phyloP scores from a whole-genome alignment of 2,797 vertebrate species.

The Chrosomus eos region DNA sequence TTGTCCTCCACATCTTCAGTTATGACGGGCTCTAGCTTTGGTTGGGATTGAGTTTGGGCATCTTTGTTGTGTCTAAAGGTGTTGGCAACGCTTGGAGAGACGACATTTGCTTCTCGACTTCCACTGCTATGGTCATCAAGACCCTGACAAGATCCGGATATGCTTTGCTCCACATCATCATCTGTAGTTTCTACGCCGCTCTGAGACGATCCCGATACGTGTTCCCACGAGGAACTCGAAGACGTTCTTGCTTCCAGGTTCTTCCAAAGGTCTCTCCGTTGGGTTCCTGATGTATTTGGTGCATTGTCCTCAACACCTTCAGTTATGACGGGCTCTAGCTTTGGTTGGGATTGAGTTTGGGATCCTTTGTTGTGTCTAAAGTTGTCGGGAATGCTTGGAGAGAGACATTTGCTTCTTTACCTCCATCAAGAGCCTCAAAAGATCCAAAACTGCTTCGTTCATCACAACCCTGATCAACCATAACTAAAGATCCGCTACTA shows the following conservation, averaged over 20 bases:
- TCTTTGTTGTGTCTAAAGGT: neutral
- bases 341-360: neutral
- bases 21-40: neutral
- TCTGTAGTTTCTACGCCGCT: constrained; percentile 60
- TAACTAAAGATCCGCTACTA: constrained; percentile 1
- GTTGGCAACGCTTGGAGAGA: neutral
- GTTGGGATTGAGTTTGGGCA: neutral
- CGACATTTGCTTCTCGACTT: neutral
- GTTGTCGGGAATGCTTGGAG: neutral
- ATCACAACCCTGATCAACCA: constrained; percentile 33
- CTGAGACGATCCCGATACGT: constrained; percentile 63
- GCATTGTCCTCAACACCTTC: neutral
- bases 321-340: neutral
- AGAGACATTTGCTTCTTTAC: neutral
- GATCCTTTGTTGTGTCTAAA: neutral
- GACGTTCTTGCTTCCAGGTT: neutral
- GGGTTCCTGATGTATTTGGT: neutral
- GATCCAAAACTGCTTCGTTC: neutral
- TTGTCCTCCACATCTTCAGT: neutral
- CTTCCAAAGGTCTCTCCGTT: neutral
- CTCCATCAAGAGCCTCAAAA: neutral
- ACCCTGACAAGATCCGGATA: neutral
- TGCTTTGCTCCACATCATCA: neutral
- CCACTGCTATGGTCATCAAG: too few relatives aligned
- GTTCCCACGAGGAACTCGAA: constrained; percentile 74